These are phyloP conservation scores for Bos javanicus DNA, from an alignment of 2,113 vertebrate genomes.

Conservation along the genomic window DNA sequence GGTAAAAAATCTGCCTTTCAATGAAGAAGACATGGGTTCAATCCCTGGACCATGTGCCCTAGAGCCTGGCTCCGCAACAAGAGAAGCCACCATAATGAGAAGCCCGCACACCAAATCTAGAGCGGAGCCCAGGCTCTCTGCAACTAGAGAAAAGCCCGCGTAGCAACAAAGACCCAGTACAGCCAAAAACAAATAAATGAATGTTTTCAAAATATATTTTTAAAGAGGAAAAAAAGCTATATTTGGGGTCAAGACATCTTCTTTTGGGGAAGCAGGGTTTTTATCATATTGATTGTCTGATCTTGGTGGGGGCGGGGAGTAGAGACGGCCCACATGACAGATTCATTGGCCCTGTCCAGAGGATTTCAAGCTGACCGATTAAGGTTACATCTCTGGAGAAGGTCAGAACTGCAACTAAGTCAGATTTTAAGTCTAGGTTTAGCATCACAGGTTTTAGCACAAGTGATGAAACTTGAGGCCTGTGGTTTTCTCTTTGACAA, in stretches of 20 bases:
- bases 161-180: background rate
- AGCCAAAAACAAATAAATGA: background rate
- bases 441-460: background rate
- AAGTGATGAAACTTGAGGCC: background rate
- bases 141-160: background rate
- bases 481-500: background rate
- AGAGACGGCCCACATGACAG: background rate
- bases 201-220: background rate
- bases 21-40: background rate
- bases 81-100: background rate
- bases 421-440: background rate
- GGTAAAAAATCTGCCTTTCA: background rate
- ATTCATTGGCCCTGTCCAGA: background rate
- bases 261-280: background rate
- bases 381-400: background rate
- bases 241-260: background rate
- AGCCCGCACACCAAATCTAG: background rate
- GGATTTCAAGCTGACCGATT: background rate
- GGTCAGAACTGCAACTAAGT: background rate
- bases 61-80: background rate
- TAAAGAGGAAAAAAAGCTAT: background rate
- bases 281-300: background rate
- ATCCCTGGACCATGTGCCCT: background rate
- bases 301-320: rapidly evolving
- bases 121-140: background rate